These are phyloP conservation scores for Charina bottae DNA, from an alignment of 2,113 vertebrate genomes.

Conservation along the genomic window DNA sequence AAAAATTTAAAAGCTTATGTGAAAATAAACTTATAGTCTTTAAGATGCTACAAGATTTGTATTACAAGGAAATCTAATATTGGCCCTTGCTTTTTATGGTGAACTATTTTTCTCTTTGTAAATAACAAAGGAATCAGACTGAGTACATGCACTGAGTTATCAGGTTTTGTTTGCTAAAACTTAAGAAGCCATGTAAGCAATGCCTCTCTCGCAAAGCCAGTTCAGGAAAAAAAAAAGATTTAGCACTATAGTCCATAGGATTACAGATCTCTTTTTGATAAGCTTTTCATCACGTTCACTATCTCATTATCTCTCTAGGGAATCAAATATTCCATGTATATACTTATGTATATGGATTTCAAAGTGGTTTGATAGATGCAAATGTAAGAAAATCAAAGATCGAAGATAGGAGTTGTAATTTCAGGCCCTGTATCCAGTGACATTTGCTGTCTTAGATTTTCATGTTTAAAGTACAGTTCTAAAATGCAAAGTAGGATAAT, in stretches of 20 bases:
- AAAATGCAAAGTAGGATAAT: background rate
- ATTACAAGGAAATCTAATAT: background rate
- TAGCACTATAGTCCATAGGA: background rate
- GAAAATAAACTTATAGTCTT: background rate
- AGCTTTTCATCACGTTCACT: slow-evolving; percentile 11
- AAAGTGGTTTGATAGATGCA: slow-evolving; percentile 23
- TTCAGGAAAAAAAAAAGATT: background rate
- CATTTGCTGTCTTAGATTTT: background rate
- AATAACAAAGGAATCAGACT: background rate
- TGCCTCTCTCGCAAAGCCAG: background rate
- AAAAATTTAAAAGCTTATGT: background rate
- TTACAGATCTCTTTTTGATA: slow-evolving; percentile 21
- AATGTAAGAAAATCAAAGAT: background rate
- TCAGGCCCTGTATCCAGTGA: background rate
- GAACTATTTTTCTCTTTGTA: background rate
- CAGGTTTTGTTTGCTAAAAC: background rate
- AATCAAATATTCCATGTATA: background rate
- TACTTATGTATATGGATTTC: slow-evolving; percentile 17
- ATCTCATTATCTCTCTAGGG: background rate
- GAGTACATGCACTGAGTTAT: slow-evolving; percentile 10
- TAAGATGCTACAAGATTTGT: background rate
- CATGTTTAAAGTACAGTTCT: background rate
- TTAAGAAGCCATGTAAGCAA: background rate
- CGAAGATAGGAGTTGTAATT: background rate
- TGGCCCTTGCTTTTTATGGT: background rate